Percentiles rank a stretch among this genome's conserved stretches.
Conservation (phyloP, 2,888 invertebrate species). For the Athalia rosae region DNA sequence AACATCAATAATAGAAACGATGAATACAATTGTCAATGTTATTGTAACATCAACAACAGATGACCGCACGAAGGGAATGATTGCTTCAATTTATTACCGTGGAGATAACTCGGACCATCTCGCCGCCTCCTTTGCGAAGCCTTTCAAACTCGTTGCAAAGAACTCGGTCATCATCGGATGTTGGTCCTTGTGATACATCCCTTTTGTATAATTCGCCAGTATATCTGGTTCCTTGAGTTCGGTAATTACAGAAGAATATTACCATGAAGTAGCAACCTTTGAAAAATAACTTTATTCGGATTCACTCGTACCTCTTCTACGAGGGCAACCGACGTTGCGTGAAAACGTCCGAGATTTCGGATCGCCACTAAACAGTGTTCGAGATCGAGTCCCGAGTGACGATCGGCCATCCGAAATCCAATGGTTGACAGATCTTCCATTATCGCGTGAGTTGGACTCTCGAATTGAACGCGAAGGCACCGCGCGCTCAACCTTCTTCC, state of each 20-base stretch:
- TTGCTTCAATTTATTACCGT: constrained; percentile 12
- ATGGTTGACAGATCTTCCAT: constrained; percentile 77
- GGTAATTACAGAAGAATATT: not conserved
- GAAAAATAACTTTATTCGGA: not conserved
- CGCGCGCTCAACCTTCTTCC: constrained; percentile 61
- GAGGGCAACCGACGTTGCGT: constrained; percentile 77
- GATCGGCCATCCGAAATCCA: constrained; percentile 71
- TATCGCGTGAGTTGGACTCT: constrained; percentile 70
- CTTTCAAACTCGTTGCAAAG: not conserved
- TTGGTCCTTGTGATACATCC: constrained; percentile 24
- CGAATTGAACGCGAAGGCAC: constrained; percentile 63
- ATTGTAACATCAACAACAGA: not conserved
- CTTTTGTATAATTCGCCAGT: not conserved
- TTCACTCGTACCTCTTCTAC: constrained; percentile 73
- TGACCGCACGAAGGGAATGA: not conserved
- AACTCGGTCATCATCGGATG: not conserved
- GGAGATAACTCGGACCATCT: constrained; percentile 21
- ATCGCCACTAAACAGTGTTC: constrained; percentile 75
- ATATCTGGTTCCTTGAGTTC: constrained; percentile 14
- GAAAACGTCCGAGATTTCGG: constrained; percentile 75
- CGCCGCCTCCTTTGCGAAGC: not conserved
- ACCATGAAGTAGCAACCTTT: too few relatives aligned
- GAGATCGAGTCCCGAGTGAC: constrained; percentile 56
- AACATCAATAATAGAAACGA: too few relatives aligned
- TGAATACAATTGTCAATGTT: not conserved